Percentiles rank a stretch among this genome's conserved stretches.
Conservation (phyloP, 2,888 invertebrate genomes). For the Apomyelois bistriatella region DNA sequence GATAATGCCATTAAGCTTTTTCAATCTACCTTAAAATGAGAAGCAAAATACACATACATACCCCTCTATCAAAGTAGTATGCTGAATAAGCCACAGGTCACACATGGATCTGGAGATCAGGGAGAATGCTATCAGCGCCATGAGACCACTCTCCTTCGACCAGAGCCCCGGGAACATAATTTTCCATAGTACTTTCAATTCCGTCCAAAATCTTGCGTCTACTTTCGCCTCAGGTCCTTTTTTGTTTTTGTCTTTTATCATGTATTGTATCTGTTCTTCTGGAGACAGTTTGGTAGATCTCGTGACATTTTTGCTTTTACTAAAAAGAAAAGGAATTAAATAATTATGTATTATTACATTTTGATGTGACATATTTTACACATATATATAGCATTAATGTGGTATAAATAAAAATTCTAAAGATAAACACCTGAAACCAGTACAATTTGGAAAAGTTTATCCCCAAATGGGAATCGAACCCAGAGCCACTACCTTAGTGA, state of each 20-base stretch:
- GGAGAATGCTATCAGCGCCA: conserved; percentile 87
- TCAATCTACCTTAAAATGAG: no score
- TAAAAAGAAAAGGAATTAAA: conserved; percentile 20
- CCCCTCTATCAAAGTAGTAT: conserved; percentile 96
- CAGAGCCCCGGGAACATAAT: conserved; percentile 90
- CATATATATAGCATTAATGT: no score
- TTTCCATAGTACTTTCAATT: conserved; percentile 83
- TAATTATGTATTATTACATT: conserved; percentile 11
- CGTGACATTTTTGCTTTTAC: conserved; percentile 35
- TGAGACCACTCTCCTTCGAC: conserved; percentile 86
- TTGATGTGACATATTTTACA: no score
- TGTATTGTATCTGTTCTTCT: conserved; percentile 88
- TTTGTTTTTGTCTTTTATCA: conserved; percentile 85
- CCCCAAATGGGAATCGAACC: no score
- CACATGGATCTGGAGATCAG: conserved; percentile 94
- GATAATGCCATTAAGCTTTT: no score
- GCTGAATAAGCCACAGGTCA: conserved; percentile 98
- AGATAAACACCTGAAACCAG: no score
- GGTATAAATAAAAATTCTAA: no score
- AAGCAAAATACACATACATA: conserved; percentile 64
- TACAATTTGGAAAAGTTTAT: no score
- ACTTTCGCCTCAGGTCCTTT: conserved; percentile 86
- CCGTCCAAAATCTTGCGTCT: conserved; percentile 85
- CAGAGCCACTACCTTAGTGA: no score
- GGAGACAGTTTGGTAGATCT: conserved; percentile 54